Evolutionary conservation across 2,113 vertebrate species (phyloP).

Genomic region (Cyphotilapia sp.): DNA sequence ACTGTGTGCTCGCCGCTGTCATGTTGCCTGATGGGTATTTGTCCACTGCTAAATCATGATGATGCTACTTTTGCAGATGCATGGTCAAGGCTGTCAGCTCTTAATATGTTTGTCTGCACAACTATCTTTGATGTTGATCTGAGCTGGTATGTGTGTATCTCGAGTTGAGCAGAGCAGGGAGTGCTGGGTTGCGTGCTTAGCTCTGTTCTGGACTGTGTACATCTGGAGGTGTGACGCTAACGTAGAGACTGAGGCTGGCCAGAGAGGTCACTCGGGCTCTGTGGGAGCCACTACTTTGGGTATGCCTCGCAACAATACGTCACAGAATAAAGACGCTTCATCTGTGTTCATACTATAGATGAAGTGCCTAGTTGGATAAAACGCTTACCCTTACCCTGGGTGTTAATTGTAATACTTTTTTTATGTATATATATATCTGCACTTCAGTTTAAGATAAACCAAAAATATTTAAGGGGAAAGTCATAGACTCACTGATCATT

Average conservation of each 20-base stretch:
- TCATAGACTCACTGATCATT: neutral
- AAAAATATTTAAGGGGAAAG: neutral
- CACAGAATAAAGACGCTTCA: neutral
- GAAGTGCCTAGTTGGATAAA: neutral
- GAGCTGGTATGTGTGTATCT: constrained; percentile 37
- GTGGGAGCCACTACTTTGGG: neutral
- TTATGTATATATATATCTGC: neutral
- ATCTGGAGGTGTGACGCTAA: constrained; percentile 12
- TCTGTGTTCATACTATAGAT: neutral
- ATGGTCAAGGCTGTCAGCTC: constrained; percentile 42
- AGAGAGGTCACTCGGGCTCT: constrained; percentile 43
- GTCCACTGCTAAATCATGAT: constrained; percentile 8
- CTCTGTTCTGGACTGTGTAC: constrained; percentile 13
- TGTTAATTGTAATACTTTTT: neutral
- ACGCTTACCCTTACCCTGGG: neutral
- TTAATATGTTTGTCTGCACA: constrained; percentile 46
- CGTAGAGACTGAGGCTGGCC: constrained; percentile 17
- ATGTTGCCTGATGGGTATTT: constrained; percentile 14
- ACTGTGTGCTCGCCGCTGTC: neutral
- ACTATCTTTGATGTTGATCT: constrained; percentile 51
- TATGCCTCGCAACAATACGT: neutral
- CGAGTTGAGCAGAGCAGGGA: constrained; percentile 42
- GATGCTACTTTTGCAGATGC: constrained; percentile 43
- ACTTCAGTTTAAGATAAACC: neutral
- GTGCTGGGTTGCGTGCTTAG: constrained; percentile 27